Evolutionary conservation across 2,113 vertebrate genomes (phyloP).

Genomic region (Halichoerus grypus): DNA sequence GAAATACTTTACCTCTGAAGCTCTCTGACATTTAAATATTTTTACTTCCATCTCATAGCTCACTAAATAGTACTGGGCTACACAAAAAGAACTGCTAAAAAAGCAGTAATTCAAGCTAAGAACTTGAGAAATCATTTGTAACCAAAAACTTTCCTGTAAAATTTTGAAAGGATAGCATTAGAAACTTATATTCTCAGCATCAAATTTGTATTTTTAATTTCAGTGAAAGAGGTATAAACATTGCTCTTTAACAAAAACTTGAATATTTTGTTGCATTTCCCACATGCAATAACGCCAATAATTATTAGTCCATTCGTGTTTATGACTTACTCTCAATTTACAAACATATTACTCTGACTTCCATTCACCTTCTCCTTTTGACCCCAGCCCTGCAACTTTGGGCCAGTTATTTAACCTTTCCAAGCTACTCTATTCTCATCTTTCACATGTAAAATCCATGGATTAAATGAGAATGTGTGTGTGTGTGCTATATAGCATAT

Average conservation of each 20-base stretch:
- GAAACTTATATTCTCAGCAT: not conserved
- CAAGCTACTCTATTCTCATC: not conserved
- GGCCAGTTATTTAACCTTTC: not conserved
- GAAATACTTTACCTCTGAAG: slow-evolving; percentile 64
- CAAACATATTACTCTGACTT: not conserved
- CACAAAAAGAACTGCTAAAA: slow-evolving; percentile 37
- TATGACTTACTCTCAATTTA: not conserved
- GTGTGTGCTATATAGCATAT: not conserved
- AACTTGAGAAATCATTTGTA: slow-evolving; percentile 44
- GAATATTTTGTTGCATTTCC: slow-evolving; percentile 3
- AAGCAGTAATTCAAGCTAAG: slow-evolving; percentile 14
- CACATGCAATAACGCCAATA: not conserved
- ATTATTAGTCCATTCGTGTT: not conserved
- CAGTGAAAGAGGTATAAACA: not conserved
- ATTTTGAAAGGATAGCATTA: not conserved
- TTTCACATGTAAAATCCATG: not conserved
- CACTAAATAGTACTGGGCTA: slow-evolving; percentile 29
- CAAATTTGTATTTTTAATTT: slow-evolving; percentile 25
- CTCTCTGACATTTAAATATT: slow-evolving; percentile 75
- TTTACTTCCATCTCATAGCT: slow-evolving; percentile 56
- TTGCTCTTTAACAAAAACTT: slow-evolving; percentile 17
- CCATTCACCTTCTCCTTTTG: not conserved
- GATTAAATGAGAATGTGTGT: not conserved
- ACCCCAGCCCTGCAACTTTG: not conserved
- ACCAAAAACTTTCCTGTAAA: not conserved